Conservation (phyloP, 1,140 invertebrate species). For the Drosophila melanica region DNA sequence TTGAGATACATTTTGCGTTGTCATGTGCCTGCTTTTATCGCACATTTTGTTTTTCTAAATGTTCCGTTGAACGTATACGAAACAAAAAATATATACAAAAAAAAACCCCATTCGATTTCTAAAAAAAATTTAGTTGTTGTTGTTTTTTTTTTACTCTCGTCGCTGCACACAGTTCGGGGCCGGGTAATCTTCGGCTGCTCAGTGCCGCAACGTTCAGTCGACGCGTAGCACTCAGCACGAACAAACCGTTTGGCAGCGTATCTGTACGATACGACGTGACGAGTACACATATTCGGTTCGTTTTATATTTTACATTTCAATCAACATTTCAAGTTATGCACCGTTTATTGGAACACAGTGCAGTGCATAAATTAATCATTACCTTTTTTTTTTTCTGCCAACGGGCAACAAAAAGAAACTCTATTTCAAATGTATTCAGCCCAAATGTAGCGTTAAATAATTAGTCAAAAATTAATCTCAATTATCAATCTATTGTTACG, state of each 20-base stretch:
- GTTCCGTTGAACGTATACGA: conserved; percentile 22
- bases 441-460: conserved; percentile 7
- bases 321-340: conserved; percentile 13
- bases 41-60: conserved; percentile 57
- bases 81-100: conserved; percentile 16
- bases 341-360: conserved; percentile 4
- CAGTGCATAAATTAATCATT: conserved; percentile 6
- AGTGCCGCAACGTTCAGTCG: conserved; percentile 60
- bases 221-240: conserved; percentile 82
- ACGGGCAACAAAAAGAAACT: not conserved
- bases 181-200: conserved; percentile 45
- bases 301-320: conserved; percentile 28
- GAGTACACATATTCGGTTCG: conserved; percentile 68
- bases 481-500: conserved; percentile 26
- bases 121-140: conserved; percentile 45
- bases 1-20: conserved; percentile 50
- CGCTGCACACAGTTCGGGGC: conserved; percentile 32
- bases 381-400: not conserved
- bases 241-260: conserved; percentile 72
- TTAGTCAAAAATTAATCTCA: conserved; percentile 1
- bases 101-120: conserved; percentile 66
- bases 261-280: conserved; percentile 71
- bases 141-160: conserved; percentile 42
- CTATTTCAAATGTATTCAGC: not conserved
- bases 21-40: conserved; percentile 75